These are phyloP conservation scores for Pachyramphus minor DNA, from an alignment of 2,113 vertebrate species.

Conservation along the genomic window DNA sequence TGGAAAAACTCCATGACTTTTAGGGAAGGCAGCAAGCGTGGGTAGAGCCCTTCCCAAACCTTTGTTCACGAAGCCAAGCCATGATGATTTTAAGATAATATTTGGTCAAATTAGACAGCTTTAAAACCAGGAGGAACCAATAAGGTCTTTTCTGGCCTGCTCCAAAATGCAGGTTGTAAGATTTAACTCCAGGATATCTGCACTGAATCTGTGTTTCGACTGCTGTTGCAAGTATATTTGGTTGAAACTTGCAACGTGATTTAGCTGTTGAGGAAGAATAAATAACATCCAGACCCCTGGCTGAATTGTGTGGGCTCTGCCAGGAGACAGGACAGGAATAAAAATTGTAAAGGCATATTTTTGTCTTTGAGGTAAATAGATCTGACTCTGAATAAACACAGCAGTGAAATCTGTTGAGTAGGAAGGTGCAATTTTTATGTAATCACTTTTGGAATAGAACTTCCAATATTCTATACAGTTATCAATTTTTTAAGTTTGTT, in stretches of 20 bases:
- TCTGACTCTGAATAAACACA: constrained; percentile 10
- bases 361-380: constrained; percentile 33
- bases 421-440: constrained; percentile 53
- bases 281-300: neutral
- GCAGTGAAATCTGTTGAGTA: constrained; percentile 45
- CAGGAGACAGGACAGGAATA: constrained; percentile 8
- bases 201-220: neutral
- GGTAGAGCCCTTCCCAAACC: too few relatives aligned
- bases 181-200: neutral
- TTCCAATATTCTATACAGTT: neutral
- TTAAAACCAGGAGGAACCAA: neutral
- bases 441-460: constrained; percentile 26
- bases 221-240: neutral
- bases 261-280: neutral
- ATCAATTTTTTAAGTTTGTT: neutral
- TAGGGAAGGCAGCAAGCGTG: too few relatives aligned
- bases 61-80: too few relatives aligned
- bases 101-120: neutral
- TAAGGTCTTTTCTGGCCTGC: neutral
- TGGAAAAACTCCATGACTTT: neutral
- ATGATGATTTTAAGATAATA: neutral
- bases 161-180: neutral
- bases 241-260: neutral
- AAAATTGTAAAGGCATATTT: constrained; percentile 13
- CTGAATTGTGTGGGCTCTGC: constrained; percentile 6